A percentile compares a stretch with the other conserved stretches of the same genome.
Evolutionary conservation across 2,113 vertebrate genomes (phyloP).

Genomic region (Anoplopoma fimbria): DNA sequence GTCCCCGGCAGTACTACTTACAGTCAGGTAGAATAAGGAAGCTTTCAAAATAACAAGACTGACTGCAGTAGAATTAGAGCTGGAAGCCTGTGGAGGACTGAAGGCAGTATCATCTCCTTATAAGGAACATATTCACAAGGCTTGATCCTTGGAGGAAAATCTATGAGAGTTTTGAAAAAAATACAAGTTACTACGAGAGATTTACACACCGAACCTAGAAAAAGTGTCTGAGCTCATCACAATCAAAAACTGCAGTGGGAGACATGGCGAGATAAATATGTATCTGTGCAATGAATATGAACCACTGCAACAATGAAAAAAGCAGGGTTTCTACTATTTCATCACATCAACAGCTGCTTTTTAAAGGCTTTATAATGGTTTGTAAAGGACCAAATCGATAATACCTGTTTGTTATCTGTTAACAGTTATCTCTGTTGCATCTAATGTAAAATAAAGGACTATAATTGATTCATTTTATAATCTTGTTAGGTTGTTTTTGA

Average conservation of each 20-base stretch:
- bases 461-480: not conserved
- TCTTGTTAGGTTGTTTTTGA: not conserved
- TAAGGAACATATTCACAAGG: slow-evolving; percentile 49
- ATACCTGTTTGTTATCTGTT: not conserved
- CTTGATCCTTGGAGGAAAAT: slow-evolving; percentile 55
- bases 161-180: slow-evolving; percentile 16
- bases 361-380: not conserved
- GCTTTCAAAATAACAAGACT: slow-evolving; percentile 46
- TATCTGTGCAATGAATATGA: not conserved
- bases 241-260: slow-evolving; percentile 16
- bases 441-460: not conserved
- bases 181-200: slow-evolving; percentile 4
- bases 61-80: slow-evolving; percentile 47
- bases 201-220: slow-evolving; percentile 27
- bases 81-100: slow-evolving; percentile 36
- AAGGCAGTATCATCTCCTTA: slow-evolving; percentile 48
- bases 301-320: not conserved
- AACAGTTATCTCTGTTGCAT: not conserved
- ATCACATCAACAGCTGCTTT: not conserved
- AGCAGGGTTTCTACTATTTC: not conserved
- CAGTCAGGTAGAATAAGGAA: slow-evolving; percentile 41
- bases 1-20: slow-evolving; percentile 14
- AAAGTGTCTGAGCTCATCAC: slow-evolving; percentile 17
- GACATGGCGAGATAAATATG: not conserved
- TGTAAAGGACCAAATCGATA: not conserved